Percentiles rank a stretch among this genome's conserved stretches.
phyloP scores from a whole-genome alignment of 2,888 invertebrate species.

The Anaspis maculata region DNA sequence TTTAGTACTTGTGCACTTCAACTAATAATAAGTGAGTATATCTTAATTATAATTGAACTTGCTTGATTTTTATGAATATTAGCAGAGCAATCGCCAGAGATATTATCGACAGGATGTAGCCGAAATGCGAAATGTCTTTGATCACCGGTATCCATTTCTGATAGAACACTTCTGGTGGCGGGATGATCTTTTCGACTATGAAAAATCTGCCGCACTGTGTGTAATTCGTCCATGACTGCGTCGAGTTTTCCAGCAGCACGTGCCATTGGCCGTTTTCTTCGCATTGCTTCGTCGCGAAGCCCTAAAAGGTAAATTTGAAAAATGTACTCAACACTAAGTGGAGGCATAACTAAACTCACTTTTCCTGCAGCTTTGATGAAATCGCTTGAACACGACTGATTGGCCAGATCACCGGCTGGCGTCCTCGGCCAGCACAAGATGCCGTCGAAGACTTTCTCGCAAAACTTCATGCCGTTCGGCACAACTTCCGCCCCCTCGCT shows the following conservation, averaged over 20 bases:
- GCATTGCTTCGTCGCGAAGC: slow-evolving; percentile 43
- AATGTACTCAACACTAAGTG: slow-evolving; percentile 1
- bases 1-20: not conserved
- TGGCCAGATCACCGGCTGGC: slow-evolving; percentile 36
- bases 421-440: slow-evolving; percentile 48
- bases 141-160: slow-evolving; percentile 46
- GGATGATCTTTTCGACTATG: slow-evolving; percentile 3
- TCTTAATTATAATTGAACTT: slow-evolving; percentile 12
- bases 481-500: slow-evolving; percentile 2
- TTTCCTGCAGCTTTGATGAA: slow-evolving; percentile 17
- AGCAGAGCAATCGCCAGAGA: slow-evolving; percentile 45
- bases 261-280: slow-evolving; percentile 45
- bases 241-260: slow-evolving; percentile 29
- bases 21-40: not conserved
- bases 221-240: slow-evolving; percentile 45
- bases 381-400: slow-evolving; percentile 41
- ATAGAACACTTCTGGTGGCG: slow-evolving; percentile 18
- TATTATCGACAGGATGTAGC: slow-evolving; percentile 47
- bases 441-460: slow-evolving; percentile 46
- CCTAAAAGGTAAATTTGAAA: slow-evolving; percentile 28
- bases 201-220: slow-evolving; percentile 36
- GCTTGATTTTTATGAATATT: slow-evolving; percentile 49
- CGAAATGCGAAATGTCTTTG: slow-evolving; percentile 46
- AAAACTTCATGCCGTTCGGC: slow-evolving; percentile 19
- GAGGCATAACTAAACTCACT: slow-evolving; percentile 16